Evolutionary conservation across 2,797 vertebrate genomes (phyloP), one percentile per base, ranked within the genome.

Genomic region (Antrozous pallidus): DNA sequence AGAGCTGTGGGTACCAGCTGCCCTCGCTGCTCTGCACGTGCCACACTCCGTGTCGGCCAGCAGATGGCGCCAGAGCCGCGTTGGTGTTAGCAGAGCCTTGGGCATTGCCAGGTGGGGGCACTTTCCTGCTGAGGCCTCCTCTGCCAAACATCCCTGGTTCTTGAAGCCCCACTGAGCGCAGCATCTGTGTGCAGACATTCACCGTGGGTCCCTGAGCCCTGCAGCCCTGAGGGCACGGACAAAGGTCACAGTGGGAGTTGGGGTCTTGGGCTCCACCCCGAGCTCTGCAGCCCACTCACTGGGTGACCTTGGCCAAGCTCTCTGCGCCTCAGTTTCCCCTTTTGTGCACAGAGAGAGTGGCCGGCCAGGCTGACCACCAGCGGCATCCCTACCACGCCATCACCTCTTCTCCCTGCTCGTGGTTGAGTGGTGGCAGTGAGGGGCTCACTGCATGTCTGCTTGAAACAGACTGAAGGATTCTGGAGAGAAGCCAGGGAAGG

Each of bases 401-500:
- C 84, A 9, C 63, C 12, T 38, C 1, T 1, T 20, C 38, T 24
- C 22, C 49, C 33, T 33, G 2, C n/a, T 22, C 7, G 1, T 4
- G 31, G 47, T 0, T 54, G 69, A 22, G 61, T 26, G n/a, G 12
- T 1, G 5, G 51, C 47, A 4, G 16, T 3, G 42, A 13, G 2
- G 20, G 20, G 8, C 79, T 92, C 36, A 93, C 56, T 5, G 16
- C 95, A 47, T 96, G 14, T 18, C n/a, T 97, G 17, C 90, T 96
- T 8, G 73, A 14, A 87, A 97, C 98, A 99, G 99, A 91, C 97
- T 99, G 97, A 98, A 99, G 86, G 99, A 99, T 95, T 98, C 98
- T 31, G 98, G 99, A 97, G 99, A 99, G 95, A 99, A 99, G 47
- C 98, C 98, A 75, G 98, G 98, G 93, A 99, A 99, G 92, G 97